Conservation (phyloP, 2,888 invertebrate species). For the Digitonthophagus gazella region DNA sequence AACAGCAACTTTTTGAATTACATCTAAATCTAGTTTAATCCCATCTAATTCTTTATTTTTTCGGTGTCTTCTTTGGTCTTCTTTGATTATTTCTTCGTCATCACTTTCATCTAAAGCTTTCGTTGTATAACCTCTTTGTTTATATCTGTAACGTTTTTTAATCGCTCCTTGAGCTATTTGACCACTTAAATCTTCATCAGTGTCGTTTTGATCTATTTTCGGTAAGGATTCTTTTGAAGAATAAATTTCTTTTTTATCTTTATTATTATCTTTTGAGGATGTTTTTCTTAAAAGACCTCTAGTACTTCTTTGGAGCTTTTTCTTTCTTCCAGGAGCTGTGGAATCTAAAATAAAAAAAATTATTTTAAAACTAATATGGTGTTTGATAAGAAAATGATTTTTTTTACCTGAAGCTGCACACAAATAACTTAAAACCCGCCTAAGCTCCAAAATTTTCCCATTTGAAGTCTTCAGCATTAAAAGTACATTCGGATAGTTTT, state of each 20-base stretch:
- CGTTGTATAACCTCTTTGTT: conserved; percentile 42
- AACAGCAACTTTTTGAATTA: conserved; percentile 40
- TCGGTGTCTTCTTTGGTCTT: not conserved
- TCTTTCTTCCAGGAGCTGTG: conserved; percentile 38
- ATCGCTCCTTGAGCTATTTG: conserved; percentile 42
- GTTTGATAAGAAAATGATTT: not conserved
- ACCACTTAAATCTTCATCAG: conserved; percentile 21
- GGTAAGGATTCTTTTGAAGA: conserved; percentile 19
- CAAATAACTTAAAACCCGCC: conserved; percentile 48
- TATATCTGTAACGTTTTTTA: conserved; percentile 44
- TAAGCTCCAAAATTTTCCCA: conserved; percentile 49
- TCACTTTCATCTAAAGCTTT: conserved; percentile 42
- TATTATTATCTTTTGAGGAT: conserved; percentile 20
- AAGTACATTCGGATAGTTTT: conserved; percentile 19
- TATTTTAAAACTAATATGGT: not conserved
- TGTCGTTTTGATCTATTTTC: conserved; percentile 9
- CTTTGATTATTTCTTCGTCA: conserved; percentile 34
- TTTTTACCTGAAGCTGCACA: conserved; percentile 48
- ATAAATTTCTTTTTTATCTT: conserved; percentile 24
- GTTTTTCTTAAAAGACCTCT: conserved; percentile 22
- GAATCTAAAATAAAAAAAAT: conserved; percentile 38
- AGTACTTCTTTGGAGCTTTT: conserved; percentile 39
- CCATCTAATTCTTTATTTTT: conserved; percentile 19
- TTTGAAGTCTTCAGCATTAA: conserved; percentile 31
- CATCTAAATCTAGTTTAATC: conserved; percentile 34